Percentiles rank a stretch among this genome's conserved stretches.
Conservation (phyloP, 2,888 invertebrate genomes). For the Zygothrica quintamaculata region DNA sequence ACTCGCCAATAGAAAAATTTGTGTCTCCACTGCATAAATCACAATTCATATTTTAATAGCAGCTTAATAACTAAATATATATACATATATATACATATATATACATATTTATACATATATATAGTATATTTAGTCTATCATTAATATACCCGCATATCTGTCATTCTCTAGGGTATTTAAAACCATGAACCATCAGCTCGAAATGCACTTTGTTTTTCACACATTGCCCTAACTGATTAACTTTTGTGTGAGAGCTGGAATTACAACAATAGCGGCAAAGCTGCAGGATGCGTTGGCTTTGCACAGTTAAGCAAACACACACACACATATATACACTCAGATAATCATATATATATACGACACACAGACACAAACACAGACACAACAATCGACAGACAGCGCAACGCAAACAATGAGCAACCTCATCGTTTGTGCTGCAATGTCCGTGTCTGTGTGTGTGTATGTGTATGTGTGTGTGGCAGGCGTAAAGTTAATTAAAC, state of each 20-base stretch:
- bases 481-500: constrained; percentile 79
- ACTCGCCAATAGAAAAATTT: no score
- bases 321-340: constrained; percentile 18
- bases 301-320: constrained; percentile 39
- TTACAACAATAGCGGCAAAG: constrained; percentile 49
- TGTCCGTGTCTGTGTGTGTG: constrained; percentile 19
- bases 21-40: no score
- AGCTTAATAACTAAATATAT: no score
- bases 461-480: constrained; percentile 34
- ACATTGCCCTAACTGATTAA: constrained; percentile 80
- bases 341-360: constrained; percentile 25
- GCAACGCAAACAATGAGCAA: constrained; percentile 53
- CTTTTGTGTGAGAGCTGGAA: constrained; percentile 76
- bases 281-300: constrained; percentile 62
- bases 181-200: constrained; percentile 32
- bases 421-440: constrained; percentile 25
- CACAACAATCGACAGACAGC: constrained; percentile 36
- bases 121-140: constrained; percentile 5
- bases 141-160: background rate
- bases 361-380: constrained; percentile 33
- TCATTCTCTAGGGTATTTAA: constrained; percentile 11
- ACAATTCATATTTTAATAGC: no score
- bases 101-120: background rate
- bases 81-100: background rate
- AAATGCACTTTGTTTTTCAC: constrained; percentile 83